phyloP scores from a whole-genome alignment of 2,113 vertebrate species.

The Prionailurus bengalensis region DNA sequence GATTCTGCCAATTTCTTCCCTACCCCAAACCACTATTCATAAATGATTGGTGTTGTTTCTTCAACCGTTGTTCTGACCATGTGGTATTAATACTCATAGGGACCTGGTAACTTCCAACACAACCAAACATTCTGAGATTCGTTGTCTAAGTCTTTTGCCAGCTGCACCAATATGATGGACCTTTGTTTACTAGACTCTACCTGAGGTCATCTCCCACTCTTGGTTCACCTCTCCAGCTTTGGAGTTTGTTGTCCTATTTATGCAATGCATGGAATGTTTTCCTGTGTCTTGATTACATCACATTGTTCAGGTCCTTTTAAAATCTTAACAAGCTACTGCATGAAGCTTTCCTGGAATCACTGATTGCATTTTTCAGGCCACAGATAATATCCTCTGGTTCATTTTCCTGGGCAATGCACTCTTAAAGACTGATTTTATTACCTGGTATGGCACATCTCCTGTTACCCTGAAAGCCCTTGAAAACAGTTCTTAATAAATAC shows the following conservation, averaged over 20 bases:
- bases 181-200: not conserved
- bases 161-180: not conserved
- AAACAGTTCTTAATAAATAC: slow-evolving; percentile 11
- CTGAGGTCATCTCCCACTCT: not conserved
- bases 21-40: not conserved
- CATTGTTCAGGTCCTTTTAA: slow-evolving; percentile 23
- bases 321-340: not conserved
- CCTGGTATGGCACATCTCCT: not conserved
- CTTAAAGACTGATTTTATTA: slow-evolving; percentile 27
- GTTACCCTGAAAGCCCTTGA: slow-evolving; percentile 15
- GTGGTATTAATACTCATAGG: not conserved
- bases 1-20: not conserved
- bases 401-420: not conserved
- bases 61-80: not conserved
- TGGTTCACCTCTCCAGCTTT: not conserved
- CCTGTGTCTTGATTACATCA: not conserved
- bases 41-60: not conserved
- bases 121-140: not conserved
- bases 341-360: slow-evolving; percentile 11
- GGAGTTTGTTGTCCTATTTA: not conserved
- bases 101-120: not conserved
- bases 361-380: slow-evolving; percentile 6
- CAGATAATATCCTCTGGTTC: slow-evolving; percentile 33
- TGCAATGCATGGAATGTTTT: not conserved
- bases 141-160: not conserved